These are phyloP conservation scores for Polyploca ridens DNA, from an alignment of 2,888 invertebrate species.

Conservation along the genomic window DNA sequence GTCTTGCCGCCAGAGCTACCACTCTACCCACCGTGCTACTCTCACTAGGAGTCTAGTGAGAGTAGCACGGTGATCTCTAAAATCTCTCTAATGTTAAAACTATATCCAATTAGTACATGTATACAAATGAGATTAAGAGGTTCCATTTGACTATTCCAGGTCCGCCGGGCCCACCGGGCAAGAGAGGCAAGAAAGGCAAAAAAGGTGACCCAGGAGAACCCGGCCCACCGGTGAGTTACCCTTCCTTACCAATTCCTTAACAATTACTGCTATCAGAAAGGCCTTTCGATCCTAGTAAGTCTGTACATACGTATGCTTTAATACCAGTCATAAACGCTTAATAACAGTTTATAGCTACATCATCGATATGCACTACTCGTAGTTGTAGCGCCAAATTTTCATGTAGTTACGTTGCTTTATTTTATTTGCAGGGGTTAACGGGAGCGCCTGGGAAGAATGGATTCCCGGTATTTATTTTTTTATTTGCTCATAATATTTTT, in stretches of 20 bases:
- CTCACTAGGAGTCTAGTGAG: no score
- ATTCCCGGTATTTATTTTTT: constrained; percentile 90
- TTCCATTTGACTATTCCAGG: constrained; percentile 79
- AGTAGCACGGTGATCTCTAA: no score
- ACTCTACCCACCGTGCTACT: no score
- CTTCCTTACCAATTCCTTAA: neutral
- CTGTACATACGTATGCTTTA: neutral
- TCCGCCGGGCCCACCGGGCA: constrained; percentile 93
- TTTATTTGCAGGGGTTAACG: constrained; percentile 88
- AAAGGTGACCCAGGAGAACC: constrained; percentile 94
- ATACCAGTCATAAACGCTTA: neutral
- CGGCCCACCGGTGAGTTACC: constrained; percentile 89
- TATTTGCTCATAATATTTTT: constrained; percentile 36
- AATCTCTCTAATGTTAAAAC: no score
- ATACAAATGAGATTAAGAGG: neutral
- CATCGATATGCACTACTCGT: neutral
- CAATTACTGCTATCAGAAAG: neutral
- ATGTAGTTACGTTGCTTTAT: constrained; percentile 40
- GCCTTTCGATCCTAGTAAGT: neutral
- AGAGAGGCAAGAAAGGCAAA: constrained; percentile 95
- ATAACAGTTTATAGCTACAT: neutral
- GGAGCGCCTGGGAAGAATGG: constrained; percentile 94
- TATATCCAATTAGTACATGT: no score
- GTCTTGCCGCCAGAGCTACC: no score
- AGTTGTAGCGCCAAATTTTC: constrained; percentile 19